Conservation (phyloP, 2,888 invertebrate genomes). For the Lepidochrysops patricia region DNA sequence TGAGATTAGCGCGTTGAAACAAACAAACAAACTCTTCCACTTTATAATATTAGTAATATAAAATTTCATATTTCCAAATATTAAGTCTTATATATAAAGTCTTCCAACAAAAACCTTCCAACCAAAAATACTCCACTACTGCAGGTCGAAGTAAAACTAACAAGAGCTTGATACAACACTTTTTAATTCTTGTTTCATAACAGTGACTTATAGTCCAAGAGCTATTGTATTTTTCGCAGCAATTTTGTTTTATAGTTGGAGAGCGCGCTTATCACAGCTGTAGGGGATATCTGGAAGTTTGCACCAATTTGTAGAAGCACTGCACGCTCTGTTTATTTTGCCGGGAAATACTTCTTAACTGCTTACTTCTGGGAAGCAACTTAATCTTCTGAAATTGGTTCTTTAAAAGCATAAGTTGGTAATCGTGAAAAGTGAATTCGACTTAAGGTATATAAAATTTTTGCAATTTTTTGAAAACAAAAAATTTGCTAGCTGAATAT, state of each 20-base stretch:
- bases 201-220: background rate
- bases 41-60: too few species aligned
- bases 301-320: conserved; percentile 8
- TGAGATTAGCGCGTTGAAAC: too few species aligned
- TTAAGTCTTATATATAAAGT: too few species aligned
- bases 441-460: too few species aligned
- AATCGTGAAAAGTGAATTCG: too few species aligned
- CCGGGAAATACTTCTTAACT: background rate
- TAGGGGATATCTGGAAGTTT: conserved; percentile 9
- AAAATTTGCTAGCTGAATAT: too few species aligned
- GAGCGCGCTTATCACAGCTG: conserved; percentile 7
- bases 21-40: too few species aligned
- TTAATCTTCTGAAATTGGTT: background rate
- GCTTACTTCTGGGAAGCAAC: background rate
- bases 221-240: background rate
- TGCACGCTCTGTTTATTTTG: conserved; percentile 4
- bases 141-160: background rate
- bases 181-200: background rate
- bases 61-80: too few species aligned
- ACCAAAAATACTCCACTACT: too few species aligned
- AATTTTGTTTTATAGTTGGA: conserved; percentile 6
- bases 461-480: too few species aligned
- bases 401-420: too few species aligned
- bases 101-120: too few species aligned
- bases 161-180: background rate